Evolutionary conservation across 2,888 invertebrate species (phyloP), one percentile per base, ranked within the genome.

Genomic region (Trissolcus japonicus): DNA sequence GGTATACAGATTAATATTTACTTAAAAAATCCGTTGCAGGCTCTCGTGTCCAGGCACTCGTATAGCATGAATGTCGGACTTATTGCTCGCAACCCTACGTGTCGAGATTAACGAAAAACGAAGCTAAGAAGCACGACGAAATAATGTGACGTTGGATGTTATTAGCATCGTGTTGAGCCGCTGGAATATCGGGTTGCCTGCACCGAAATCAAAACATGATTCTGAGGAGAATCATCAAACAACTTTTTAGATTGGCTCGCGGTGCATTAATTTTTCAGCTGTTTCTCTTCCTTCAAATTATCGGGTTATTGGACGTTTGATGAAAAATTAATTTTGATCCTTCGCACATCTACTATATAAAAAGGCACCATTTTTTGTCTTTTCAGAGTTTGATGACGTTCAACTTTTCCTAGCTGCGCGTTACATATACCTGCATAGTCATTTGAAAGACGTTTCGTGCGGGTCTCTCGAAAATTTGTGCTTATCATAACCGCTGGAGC

Each of bases 1-100:
- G 78, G 79, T 73, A 80, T 83, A 83, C 84, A 83, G 84, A 85
- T 85, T 86, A 85, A 85, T 84, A 85, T 85, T 85, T 86, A 84
- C 84, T 85, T 84, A 85, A 85, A 86, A 35, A 84, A 83, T 83
- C 83, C 84, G 84, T 83, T 82, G 82, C 80, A 79, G 81, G 80
- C 78, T 80, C 82, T 82, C 80, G 80, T 81, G 78, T 71, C 80
- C 76, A 82, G 82, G 83, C 80, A 56, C 11, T 9, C 35, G 35
- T 51, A 40, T 43, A 53, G 69, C 78, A 74, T 73, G 73, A 73
- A 73, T 72, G 72, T 59, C 72, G 63, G 68, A 68, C 63, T 68
- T 66, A 71, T 71, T 71, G 71, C 71, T 67, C 57, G 76, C 57
- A 56, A 61, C 67, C 51, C 72, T 75, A 68, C 79, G 73, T 79